These are phyloP conservation scores for Aricia agestis DNA, from an alignment of 1,140 invertebrate species.

Conservation along the genomic window DNA sequence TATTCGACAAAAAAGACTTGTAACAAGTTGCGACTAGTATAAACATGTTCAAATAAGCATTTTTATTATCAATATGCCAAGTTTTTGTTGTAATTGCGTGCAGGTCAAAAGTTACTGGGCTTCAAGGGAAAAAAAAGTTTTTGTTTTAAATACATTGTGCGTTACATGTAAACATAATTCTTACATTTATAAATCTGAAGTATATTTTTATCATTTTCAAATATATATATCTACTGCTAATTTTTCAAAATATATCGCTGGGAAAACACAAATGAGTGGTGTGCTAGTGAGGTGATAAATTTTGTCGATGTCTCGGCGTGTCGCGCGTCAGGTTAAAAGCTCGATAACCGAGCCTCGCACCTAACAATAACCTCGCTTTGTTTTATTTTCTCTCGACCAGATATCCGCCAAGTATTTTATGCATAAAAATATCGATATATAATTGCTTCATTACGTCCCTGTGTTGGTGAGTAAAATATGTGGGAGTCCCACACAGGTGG, in stretches of 20 bases:
- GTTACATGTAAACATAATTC: too few relatives aligned
- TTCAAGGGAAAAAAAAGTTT: too few relatives aligned
- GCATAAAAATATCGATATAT: slow-evolving; percentile 76
- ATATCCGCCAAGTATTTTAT: slow-evolving; percentile 73
- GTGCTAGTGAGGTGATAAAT: slow-evolving; percentile 72
- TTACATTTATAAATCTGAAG: not conserved
- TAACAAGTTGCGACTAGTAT: too few relatives aligned
- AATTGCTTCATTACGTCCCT: slow-evolving; percentile 76
- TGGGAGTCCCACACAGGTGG: slow-evolving; percentile 69
- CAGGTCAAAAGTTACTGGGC: too few relatives aligned
- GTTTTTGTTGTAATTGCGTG: too few relatives aligned
- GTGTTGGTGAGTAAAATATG: slow-evolving; percentile 75
- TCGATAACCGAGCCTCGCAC: slow-evolving; percentile 70
- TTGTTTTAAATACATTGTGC: too few relatives aligned
- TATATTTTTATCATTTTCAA: not conserved
- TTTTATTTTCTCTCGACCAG: slow-evolving; percentile 66
- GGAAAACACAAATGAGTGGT: slow-evolving; percentile 69
- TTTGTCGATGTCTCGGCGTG: slow-evolving; percentile 67
- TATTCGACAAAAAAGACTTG: too few relatives aligned
- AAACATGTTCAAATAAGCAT: too few relatives aligned
- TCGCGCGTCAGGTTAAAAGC: slow-evolving; percentile 74
- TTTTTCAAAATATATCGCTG: slow-evolving; percentile 59
- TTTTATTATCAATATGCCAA: too few relatives aligned
- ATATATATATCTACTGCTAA: slow-evolving; percentile 43
- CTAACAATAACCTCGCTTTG: slow-evolving; percentile 72